Base-by-base conservation (phyloP, 2,888 invertebrate genomes). In the Pyrocoelia pectoralis region DNA sequence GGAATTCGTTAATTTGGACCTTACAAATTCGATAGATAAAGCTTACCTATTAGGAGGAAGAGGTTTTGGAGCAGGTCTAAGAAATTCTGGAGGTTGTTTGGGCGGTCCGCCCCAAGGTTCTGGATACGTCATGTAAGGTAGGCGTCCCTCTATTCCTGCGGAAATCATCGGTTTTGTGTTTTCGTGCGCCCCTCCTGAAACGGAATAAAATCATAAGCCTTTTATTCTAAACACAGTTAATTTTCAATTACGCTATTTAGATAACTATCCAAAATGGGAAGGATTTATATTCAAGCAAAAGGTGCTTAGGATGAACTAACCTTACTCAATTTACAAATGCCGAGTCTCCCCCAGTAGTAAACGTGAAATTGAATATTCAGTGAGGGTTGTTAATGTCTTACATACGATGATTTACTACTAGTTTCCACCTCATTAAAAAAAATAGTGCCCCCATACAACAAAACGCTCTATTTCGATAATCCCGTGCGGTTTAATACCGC, bases 81-180 rank as follows among this genome's bases (percentile, higher is more conserved):
- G 84, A 83, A 89, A 89, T 82, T 88, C 88, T 68, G 83, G 82
- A 62, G 82, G 84, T 75, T 84, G 84, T 69, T 79, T 80, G 65
- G 79, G 80, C 77, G 84, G 84, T 78, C 85, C 84, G 80, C 85
- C 83, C 82, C 85, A 85, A 79, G 84, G 84, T 77, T 86, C 84
- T 77, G 85, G 85, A 83, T 81, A 81, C 71, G 81, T 81, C 81
- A 82, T 81, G 76, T 81, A 80, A 73, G 79, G 77, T 71, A 79
- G 71, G 78, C 84, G 84, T 83, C 87, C 87, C 85, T 88, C 88
- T 84, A 88, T 85, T 81, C 87, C 87, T 80, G 87, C 87, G 79
- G 88, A 87, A 85, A 88, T 88, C 88, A 88, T 88, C 85, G 86
- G 84, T 80, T 73, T 73, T 66, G 64, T 58, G 66, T 69, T 67